Base-by-base conservation (phyloP, 2,113 vertebrate species). In the Chrysochloris asiatica region DNA sequence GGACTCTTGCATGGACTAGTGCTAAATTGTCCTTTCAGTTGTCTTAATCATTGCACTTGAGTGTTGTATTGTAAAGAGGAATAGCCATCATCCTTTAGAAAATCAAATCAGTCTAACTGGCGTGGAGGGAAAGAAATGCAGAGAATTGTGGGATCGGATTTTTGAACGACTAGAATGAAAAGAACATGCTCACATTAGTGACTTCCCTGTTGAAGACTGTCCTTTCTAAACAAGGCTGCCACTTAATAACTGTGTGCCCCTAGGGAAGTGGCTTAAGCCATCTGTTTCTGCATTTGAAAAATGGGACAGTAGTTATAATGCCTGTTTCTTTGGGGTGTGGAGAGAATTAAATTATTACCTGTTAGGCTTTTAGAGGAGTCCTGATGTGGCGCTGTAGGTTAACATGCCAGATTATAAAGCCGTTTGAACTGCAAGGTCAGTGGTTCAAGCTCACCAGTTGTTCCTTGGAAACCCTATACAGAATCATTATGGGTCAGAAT, bases 191-290 rank as follows among this genome's bases (percentile, higher is more conserved):
- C 12, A 78, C 41, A 5, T n/a, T 0, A 10, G 43, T 8, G 16
- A 50, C 9, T 16, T 16, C 48, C 8, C 48, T 50, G 48, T 16
- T 50, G 48, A n/a, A n/a, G n/a, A n/a, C 48, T 50, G 48, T 50
- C 48, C 8, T 50, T 5, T 22, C 26, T 24, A 28, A 43, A n/a
- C 24, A 2, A 24, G 13, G 2, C 9, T 1, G 0, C 45, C 9
- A 6, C 13, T 38, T 47, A 36, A 8, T 5, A 61, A 13, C 19
- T 28, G 16, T 13, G 72, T 63, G 73, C 17, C 50, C 77, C 30
- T 17, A 43, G 47, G 41, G 33, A 9, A 28, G 59, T 7, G 1
- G 13, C 41, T 9, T 12, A 24, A 9, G 38, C 33, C 33, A 19
- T 52, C 36, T 48, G 65, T 22, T 41, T 86, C 73, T 41, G 33